phyloP scores from a whole-genome alignment of 2,888 invertebrate genomes.

The Cheilosia scutellata region DNA sequence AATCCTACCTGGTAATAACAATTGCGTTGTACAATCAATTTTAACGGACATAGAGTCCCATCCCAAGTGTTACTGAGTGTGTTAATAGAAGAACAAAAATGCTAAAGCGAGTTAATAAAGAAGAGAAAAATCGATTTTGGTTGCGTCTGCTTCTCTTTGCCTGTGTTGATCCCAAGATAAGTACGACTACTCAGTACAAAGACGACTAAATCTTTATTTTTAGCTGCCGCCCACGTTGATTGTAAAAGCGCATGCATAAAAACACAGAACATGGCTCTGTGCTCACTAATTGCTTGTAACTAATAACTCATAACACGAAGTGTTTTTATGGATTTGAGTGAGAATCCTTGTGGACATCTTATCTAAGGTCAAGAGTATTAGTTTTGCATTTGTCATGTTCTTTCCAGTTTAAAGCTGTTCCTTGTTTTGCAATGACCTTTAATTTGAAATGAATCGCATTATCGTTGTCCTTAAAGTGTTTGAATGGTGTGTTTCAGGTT shows the following conservation, averaged over 20 bases:
- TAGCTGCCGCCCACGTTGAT: constrained; percentile 10
- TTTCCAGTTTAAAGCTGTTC: not conserved
- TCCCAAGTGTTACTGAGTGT: not conserved
- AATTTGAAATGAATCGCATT: not conserved
- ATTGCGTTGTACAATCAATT: not conserved
- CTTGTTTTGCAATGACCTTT: not conserved
- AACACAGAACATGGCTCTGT: not conserved
- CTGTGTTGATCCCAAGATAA: constrained; percentile 2
- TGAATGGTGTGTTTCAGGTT: no score
- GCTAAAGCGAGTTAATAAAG: not conserved
- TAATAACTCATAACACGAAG: constrained; percentile 10
- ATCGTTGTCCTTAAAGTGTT: not conserved
- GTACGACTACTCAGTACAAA: constrained; percentile 4
- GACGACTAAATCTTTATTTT: constrained; percentile 10
- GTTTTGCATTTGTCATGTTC: constrained; percentile 9
- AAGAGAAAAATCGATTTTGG: constrained; percentile 13
- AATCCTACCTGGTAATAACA: no score
- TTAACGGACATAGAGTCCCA: not conserved
- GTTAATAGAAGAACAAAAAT: not conserved
- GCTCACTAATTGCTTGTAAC: constrained; percentile 17
- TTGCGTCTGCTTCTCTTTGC: not conserved
- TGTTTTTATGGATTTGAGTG: constrained; percentile 9
- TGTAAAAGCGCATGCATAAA: constrained; percentile 25
- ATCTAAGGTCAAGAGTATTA: constrained; percentile 20
- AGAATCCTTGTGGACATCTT: constrained; percentile 17